Conservation (phyloP, 2,797 vertebrate species). For the Xenopus petersii region DNA sequence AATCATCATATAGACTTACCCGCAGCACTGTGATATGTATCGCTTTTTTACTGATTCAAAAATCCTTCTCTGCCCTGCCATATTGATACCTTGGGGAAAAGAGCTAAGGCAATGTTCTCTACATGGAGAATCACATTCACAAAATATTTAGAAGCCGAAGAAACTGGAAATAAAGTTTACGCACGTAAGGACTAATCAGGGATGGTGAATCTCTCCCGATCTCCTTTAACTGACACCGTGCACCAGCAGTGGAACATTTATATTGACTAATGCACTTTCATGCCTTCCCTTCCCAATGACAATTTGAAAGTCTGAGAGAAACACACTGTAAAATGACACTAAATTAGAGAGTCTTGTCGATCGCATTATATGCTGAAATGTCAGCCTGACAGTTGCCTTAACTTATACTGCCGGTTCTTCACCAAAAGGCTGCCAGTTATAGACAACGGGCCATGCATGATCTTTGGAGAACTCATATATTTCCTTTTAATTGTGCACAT, state of each 20-base stretch:
- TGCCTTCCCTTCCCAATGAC: slow-evolving; percentile 8
- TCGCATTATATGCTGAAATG: slow-evolving; percentile 25
- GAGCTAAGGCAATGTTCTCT: too few relatives aligned
- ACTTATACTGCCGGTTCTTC: neutral
- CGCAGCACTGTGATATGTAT: too few relatives aligned
- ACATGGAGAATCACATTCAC: too few relatives aligned
- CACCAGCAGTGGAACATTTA: slow-evolving; percentile 9
- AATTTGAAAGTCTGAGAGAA: slow-evolving; percentile 19
- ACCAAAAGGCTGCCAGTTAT: slow-evolving; percentile 8
- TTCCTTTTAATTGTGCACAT: slow-evolving; percentile 2
- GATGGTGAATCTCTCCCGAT: neutral
- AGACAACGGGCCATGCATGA: neutral
- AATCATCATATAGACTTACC: too few relatives aligned
- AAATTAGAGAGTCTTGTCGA: slow-evolving; percentile 30
- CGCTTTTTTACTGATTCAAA: too few relatives aligned
- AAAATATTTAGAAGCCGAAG: too few relatives aligned
- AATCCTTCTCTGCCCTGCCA: too few relatives aligned
- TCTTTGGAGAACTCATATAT: neutral
- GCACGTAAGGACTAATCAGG: neutral
- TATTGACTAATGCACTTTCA: slow-evolving; percentile 13
- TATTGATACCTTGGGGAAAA: too few relatives aligned
- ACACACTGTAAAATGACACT: slow-evolving; percentile 12
- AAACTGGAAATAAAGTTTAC: neutral
- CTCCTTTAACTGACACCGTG: slow-evolving; percentile 5
- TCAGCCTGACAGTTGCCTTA: slow-evolving; percentile 6